Conservation (phyloP, 2,797 vertebrate genomes). For the Simalia tracyae region DNA sequence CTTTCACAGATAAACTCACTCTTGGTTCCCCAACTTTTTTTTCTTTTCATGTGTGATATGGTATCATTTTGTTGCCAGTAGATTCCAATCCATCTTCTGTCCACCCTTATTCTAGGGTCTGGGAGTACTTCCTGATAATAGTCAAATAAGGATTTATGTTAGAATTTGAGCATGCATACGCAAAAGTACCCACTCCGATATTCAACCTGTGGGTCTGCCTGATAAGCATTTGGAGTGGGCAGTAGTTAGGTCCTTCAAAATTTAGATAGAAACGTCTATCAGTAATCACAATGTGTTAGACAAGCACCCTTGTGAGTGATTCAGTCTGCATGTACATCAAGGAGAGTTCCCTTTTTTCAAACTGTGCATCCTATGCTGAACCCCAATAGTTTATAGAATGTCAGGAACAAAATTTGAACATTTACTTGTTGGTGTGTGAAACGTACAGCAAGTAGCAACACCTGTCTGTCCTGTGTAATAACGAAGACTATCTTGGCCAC, state of each 20-base stretch:
- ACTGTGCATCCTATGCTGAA: background rate
- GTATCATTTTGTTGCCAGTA: background rate
- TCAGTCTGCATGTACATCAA: background rate
- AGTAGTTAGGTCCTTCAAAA: background rate
- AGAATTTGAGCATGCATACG: background rate
- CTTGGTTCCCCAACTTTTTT: background rate
- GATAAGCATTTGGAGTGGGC: conserved; percentile 5
- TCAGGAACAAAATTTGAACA: background rate
- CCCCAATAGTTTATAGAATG: background rate
- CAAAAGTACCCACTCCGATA: background rate
- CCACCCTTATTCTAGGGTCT: background rate
- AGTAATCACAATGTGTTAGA: background rate
- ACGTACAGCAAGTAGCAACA: background rate
- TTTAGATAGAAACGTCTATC: background rate
- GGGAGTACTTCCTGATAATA: background rate
- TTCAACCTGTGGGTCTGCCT: background rate
- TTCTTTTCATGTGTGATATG: background rate
- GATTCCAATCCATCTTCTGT: background rate
- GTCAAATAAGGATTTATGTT: background rate
- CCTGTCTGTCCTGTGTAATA: background rate
- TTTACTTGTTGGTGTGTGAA: background rate
- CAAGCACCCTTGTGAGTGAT: background rate
- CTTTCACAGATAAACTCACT: background rate
- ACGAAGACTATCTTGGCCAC: background rate
- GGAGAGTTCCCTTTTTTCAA: background rate